Evolutionary conservation across 1,140 invertebrate genomes (phyloP).

Genomic region (Drosophila sp.): DNA sequence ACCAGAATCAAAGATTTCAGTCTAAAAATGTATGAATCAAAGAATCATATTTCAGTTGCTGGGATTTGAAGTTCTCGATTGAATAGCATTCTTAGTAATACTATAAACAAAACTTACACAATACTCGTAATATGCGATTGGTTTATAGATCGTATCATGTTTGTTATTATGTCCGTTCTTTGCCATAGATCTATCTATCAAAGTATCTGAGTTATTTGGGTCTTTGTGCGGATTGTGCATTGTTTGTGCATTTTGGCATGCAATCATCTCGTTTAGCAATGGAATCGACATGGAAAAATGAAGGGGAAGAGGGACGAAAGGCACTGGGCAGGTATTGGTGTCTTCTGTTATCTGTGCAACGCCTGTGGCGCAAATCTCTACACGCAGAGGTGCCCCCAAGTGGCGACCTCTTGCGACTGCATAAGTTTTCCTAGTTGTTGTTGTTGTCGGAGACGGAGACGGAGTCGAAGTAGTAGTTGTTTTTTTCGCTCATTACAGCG

Average conservation of each 20-base stretch:
- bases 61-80: neutral
- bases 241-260: constrained; percentile 53
- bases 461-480: constrained; percentile 30
- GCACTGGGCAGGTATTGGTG: constrained; percentile 7
- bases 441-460: no score
- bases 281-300: constrained; percentile 13
- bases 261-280: constrained; percentile 47
- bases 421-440: constrained; percentile 24
- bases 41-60: no score
- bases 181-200: constrained; percentile 32
- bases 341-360: constrained; percentile 69
- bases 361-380: constrained; percentile 76
- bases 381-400: constrained; percentile 74
- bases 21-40: no score
- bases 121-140: neutral
- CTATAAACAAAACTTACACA: constrained; percentile 1
- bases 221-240: constrained; percentile 20
- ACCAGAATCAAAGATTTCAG: no score
- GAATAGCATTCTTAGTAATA: neutral
- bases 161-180: constrained; percentile 34
- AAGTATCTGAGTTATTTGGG: constrained; percentile 29
- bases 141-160: constrained; percentile 23
- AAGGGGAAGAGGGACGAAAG: neutral
- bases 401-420: constrained; percentile 68
- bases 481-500: constrained; percentile 75